Base-by-base conservation (phyloP, 2,797 vertebrate species). In the Taeniopygia guttata region DNA sequence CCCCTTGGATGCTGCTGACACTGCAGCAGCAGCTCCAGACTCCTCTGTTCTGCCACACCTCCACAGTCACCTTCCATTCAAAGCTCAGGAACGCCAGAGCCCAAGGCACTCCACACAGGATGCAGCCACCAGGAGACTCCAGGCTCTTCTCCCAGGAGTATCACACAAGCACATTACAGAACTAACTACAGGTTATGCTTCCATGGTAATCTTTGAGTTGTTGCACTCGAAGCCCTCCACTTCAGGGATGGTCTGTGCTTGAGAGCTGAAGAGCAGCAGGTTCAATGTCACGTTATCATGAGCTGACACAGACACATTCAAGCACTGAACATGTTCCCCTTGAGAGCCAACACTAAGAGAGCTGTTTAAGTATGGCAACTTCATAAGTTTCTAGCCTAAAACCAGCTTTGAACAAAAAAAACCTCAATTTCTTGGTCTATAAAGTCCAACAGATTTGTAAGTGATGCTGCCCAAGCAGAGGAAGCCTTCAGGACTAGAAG, bases 131-230 rank as follows among this genome's bases (percentile, higher is more conserved):
- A 25, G 84, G 68, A 87, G 87, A 43, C 84, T 69, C 54, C 45
- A 62, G 64, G 54, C 84, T 90, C 86, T 63, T 75, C 78, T 85
- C 93, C 68, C 68, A 32, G 67, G 56, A 70, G 56, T 1, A 73
- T 11, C 56, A 0, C 42, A 22, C 10, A 9, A 87, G 66, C 72
- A 32, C 21, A 16, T 54, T 25, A 20, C 46, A 46, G 75, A 63
- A 55, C 69, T 64, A 92, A 68, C 86, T 46, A 34, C 1, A 87
- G 78, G 55, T 84, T 13, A 13, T 2, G 62, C 96, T 90, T 78
- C 94, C 91, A 96, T 81, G 73, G 92, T 21, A 81, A 93, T 78
- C 69, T 86, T 34, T 16, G 55, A 55, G 66, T 49, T 26, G 36
- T 14, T 73, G 49, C 76, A 49, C 64, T 55, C 54, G 48, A 77